Evolutionary conservation across 2,888 invertebrate genomes (phyloP), one percentile per base, ranked within the genome.

Genomic region (Eucera pruinosa): DNA sequence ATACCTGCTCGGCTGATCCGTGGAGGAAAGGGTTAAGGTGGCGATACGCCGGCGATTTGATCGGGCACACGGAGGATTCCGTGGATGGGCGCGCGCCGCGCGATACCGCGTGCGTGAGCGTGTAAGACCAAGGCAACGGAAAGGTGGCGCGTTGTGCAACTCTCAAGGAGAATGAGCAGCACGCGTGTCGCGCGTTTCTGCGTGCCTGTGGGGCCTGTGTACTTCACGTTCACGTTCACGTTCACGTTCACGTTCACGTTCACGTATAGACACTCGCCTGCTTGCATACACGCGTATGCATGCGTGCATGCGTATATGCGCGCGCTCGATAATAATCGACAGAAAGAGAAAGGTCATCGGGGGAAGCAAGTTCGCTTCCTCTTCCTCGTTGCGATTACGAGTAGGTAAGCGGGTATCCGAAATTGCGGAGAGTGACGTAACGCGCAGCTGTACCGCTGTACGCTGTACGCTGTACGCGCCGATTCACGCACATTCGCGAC

Each of bases 301-400:
- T 70, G 39, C 39, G 52, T 57, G 41, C 18, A 69, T 43, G 55
- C 48, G 58, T 66, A 65, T 57, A 60, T 71, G 69, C 60, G 75
- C 73, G 65, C 54, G 72, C 78, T 43, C 77, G 57, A 77, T 57
- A 74, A 80, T 80, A 83, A 77, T 84, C 78, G 74, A 79, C 68
- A 73, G 72, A 84, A 82, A 79, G 77, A 73, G 79, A 73, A 74
- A 84, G 82, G 78, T 84, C 84, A 84, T 84, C 75, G 61, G 54
- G 54, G 75, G 65, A 36, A 30, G 50, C 47, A 50, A 75, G 58
- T 80, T 81, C 48, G 84, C 78, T 82, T 84, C 79, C 79, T 79
- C 75, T 84, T 82, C 78, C 82, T 84, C 25, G 68, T 78, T 52
- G 67, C 68, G 78, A 80, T 81, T 80, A 77, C 64, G 61, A 72